Conservation (phyloP, 2,797 vertebrate genomes). For the Gymnoscopelus braueri region DNA sequence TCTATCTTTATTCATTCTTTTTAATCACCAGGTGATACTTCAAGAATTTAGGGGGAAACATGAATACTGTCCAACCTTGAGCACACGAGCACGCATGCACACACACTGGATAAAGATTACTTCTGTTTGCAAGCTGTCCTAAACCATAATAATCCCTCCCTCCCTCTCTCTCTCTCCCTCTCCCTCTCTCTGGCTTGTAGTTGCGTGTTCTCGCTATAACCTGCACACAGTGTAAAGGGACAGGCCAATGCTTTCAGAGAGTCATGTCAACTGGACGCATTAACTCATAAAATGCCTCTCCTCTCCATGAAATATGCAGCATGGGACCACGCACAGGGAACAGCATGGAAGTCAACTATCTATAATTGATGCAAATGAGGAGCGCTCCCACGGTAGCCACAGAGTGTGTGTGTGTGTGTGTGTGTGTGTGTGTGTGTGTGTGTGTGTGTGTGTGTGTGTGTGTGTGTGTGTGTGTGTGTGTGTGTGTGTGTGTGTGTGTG, state of each 20-base stretch:
- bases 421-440: slow-evolving; percentile 54
- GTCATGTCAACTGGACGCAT: slow-evolving; percentile 83
- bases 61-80: neutral
- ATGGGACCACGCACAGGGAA: slow-evolving; percentile 51
- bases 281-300: slow-evolving; percentile 82
- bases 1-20: no score
- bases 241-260: slow-evolving; percentile 80
- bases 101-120: neutral
- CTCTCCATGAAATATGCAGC: slow-evolving; percentile 83
- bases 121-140: slow-evolving; percentile 64
- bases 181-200: slow-evolving; percentile 12
- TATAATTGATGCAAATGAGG: slow-evolving; percentile 88
- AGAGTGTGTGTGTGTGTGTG: slow-evolving; percentile 38
- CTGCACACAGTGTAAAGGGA: slow-evolving; percentile 67
- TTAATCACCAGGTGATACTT: no score
- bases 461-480: slow-evolving; percentile 13
- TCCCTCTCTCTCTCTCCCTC: no score
- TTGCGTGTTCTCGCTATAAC: slow-evolving; percentile 35
- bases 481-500: neutral
- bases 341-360: slow-evolving; percentile 80
- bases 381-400: slow-evolving; percentile 76
- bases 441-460: slow-evolving; percentile 34
- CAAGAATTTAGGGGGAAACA: neutral
- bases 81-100: neutral
- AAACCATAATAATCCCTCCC: slow-evolving; percentile 9